Conservation (phyloP, 2,888 invertebrate genomes). For the Andrena dorsata region DNA sequence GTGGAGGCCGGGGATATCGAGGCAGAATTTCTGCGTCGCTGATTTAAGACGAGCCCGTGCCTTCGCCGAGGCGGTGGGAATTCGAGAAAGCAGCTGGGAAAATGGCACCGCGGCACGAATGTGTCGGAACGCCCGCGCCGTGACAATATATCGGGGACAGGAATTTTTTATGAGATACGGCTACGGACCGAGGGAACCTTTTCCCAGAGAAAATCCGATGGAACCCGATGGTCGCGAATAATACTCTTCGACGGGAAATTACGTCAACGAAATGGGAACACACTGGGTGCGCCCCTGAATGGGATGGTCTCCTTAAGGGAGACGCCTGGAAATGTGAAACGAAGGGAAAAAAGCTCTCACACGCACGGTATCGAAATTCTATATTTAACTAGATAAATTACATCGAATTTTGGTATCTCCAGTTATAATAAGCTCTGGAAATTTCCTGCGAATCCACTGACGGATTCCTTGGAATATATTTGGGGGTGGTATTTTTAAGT, state of each 20-base stretch:
- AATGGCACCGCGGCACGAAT: constrained; percentile 18
- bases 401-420: no score
- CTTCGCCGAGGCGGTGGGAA: constrained; percentile 24
- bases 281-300: background rate
- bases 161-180: constrained; percentile 27
- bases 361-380: no score
- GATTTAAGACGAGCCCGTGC: constrained; percentile 53
- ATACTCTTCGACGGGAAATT: background rate
- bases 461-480: no score
- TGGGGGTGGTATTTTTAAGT: no score
- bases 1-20: constrained; percentile 21
- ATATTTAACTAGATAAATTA: no score
- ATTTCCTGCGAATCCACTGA: no score
- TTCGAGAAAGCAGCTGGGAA: constrained; percentile 37
- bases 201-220: background rate
- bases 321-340: background rate
- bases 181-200: background rate
- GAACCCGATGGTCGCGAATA: background rate
- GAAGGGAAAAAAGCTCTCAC: no score
- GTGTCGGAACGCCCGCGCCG: constrained; percentile 11
- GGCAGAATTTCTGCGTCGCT: constrained; percentile 26
- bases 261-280: background rate
- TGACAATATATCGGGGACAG: constrained; percentile 23
- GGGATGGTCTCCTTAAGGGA: background rate
- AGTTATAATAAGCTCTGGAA: no score